These are phyloP conservation scores for Drosophila pectinifera DNA, from an alignment of 1,140 invertebrate species.

Conservation along the genomic window DNA sequence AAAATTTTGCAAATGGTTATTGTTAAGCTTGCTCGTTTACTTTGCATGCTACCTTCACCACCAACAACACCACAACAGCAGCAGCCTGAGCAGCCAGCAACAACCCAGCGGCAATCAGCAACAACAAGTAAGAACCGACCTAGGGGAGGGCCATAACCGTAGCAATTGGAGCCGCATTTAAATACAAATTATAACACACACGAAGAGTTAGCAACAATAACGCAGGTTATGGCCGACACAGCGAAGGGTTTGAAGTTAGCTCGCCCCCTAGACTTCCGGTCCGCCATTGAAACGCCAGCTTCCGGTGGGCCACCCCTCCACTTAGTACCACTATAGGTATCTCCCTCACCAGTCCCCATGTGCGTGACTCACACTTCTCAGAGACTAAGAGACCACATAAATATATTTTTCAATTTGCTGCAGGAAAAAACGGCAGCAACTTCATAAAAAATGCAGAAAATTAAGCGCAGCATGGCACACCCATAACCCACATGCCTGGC, in stretches of 20 bases:
- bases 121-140: conserved; percentile 45
- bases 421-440: conserved; percentile 56
- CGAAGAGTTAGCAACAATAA: conserved; percentile 48
- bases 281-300: conserved; percentile 59
- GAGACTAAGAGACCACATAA: conserved; percentile 75
- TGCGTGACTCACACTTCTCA: conserved; percentile 54
- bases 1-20: conserved; percentile 81
- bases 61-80: conserved; percentile 48
- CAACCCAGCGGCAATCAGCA: conserved; percentile 49
- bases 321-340: conserved; percentile 27
- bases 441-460: conserved; percentile 73
- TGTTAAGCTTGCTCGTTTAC: conserved; percentile 79
- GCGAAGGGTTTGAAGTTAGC: background rate
- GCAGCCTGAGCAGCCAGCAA: conserved; percentile 56
- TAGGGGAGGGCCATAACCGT: conserved; percentile 15
- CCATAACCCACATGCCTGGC: conserved; percentile 21
- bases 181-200: conserved; percentile 76
- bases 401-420: conserved; percentile 75
- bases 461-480: conserved; percentile 59
- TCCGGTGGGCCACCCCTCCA: conserved; percentile 37
- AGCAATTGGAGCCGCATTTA: conserved; percentile 67
- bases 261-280: conserved; percentile 41
- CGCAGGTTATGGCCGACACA: conserved; percentile 55
- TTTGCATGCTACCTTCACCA: conserved; percentile 70
- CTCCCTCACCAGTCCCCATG: conserved; percentile 3